These are phyloP conservation scores for Neuroscelio doddi DNA, from an alignment of 2,888 invertebrate species.

Conservation along the genomic window DNA sequence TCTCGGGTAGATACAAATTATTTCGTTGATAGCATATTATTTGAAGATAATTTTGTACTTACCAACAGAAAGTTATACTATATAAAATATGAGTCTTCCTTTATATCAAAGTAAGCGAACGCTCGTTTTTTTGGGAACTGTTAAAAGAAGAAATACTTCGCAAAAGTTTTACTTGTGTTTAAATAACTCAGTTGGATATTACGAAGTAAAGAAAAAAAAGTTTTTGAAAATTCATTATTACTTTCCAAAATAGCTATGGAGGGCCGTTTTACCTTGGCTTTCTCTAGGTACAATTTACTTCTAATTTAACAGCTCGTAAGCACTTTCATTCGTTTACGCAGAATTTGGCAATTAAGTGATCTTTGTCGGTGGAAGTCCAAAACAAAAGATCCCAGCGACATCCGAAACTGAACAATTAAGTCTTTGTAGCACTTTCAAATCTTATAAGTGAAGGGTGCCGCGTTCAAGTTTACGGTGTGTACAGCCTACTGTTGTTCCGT, in stretches of 20 bases:
- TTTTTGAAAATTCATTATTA: not conserved
- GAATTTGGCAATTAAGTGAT: conserved; percentile 37
- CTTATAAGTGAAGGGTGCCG: conserved; percentile 29
- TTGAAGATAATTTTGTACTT: too few relatives aligned
- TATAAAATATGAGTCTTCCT: too few relatives aligned
- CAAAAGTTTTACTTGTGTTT: too few relatives aligned
- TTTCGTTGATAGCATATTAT: too few relatives aligned
- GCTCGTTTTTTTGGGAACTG: too few relatives aligned
- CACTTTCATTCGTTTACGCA: conserved; percentile 26
- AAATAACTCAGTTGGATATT: too few relatives aligned
- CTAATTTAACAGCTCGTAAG: not conserved
- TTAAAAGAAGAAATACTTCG: too few relatives aligned
- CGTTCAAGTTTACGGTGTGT: conserved; percentile 29
- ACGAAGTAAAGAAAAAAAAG: not conserved
- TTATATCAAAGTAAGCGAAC: too few relatives aligned
- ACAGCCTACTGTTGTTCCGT: conserved; percentile 19
- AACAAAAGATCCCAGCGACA: conserved; percentile 33
- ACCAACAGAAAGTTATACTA: too few relatives aligned
- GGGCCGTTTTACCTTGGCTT: not conserved
- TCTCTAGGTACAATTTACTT: not conserved
- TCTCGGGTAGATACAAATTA: too few relatives aligned
- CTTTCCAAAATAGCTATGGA: not conserved
- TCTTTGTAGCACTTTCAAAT: conserved; percentile 30
- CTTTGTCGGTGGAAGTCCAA: conserved; percentile 10
- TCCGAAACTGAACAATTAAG: conserved; percentile 36